Evolutionary conservation across 2,113 vertebrate species (phyloP), one percentile per base, ranked within the genome.

Genomic region (Australoheros scitulus): DNA sequence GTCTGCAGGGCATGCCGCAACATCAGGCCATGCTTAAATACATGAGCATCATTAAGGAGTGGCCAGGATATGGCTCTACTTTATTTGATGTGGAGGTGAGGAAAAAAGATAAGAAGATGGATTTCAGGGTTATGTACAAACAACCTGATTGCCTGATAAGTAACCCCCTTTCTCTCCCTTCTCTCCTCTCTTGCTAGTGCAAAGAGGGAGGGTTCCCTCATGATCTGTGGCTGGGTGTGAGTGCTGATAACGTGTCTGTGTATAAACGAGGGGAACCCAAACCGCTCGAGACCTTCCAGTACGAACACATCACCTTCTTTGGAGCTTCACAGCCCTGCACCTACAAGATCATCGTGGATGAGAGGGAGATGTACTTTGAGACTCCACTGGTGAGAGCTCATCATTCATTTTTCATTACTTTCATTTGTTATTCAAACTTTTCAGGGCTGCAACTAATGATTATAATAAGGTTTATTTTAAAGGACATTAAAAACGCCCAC

Each of bases 181-280:
- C 14, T 57, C 11, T 82, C 52, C 8, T 65, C 2, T 50, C 38
- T 79, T 68, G 89, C 32, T 88, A 98, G 97, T 98, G 97, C 93
- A 98, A 97, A 90, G 97, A 98, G 77, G 97, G 97, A 1, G 97
- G 97, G 22, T 98, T 98, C 91, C 97, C 97, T 81, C 97, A 97
- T 64, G 97, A 98, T 68, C 95, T 98, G 77, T 98, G 97, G 97
- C 94, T 98, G 79, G 94, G 97, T 0, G 97, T 98, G 85, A 98
- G 97, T 58, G 97, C 97, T 11, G 97, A 98, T 58, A 98, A 97
- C 0, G 95, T 98, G 70, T 98, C 97, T 1, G 94, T 98, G 80
- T 98, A 98, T 82, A 98, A 98, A 90, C 92, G 97, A 57, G 97
- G 97, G 4, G 97, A 98, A 15, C 95, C 97, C 32, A 97, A 97